These are phyloP conservation scores for Leptocoma aspasia DNA, from an alignment of 2,113 vertebrate genomes.

Conservation along the genomic window DNA sequence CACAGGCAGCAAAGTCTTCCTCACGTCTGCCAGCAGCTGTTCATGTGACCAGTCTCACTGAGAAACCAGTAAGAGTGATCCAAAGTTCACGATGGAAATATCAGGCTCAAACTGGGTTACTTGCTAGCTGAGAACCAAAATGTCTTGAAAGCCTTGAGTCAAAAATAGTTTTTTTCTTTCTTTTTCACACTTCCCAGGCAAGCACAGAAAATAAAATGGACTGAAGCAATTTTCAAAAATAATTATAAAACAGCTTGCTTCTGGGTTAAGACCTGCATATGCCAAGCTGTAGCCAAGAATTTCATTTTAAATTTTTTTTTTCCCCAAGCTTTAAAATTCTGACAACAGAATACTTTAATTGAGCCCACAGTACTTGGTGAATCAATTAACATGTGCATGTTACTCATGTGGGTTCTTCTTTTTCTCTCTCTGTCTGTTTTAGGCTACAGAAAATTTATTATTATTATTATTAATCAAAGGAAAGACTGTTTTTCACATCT, in stretches of 20 bases:
- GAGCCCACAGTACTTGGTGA: neutral
- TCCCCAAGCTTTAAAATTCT: constrained; percentile 11
- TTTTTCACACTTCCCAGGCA: constrained; percentile 58
- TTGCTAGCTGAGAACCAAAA: constrained; percentile 40
- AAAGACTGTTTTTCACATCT: neutral
- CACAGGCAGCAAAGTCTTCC: neutral
- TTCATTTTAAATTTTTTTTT: neutral
- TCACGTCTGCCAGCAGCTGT: neutral
- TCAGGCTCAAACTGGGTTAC: constrained; percentile 45
- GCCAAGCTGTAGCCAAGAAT: constrained; percentile 57
- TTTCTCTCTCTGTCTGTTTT: neutral
- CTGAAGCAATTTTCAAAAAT: constrained; percentile 62
- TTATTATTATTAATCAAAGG: neutral
- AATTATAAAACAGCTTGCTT: constrained; percentile 66
- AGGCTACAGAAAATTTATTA: neutral
- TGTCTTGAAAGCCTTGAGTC: constrained; percentile 49
- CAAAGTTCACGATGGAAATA: neutral
- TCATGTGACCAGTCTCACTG: neutral
- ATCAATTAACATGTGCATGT: neutral
- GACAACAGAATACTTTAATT: constrained; percentile 41
- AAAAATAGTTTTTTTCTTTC: constrained; percentile 56
- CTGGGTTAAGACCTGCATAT: constrained; percentile 64
- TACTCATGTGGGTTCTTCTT: neutral
- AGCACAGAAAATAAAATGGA: constrained; percentile 58
- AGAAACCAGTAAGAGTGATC: neutral